Conservation (phyloP, 2,888 invertebrate species). For the Caenorhabditis sp. region DNA sequence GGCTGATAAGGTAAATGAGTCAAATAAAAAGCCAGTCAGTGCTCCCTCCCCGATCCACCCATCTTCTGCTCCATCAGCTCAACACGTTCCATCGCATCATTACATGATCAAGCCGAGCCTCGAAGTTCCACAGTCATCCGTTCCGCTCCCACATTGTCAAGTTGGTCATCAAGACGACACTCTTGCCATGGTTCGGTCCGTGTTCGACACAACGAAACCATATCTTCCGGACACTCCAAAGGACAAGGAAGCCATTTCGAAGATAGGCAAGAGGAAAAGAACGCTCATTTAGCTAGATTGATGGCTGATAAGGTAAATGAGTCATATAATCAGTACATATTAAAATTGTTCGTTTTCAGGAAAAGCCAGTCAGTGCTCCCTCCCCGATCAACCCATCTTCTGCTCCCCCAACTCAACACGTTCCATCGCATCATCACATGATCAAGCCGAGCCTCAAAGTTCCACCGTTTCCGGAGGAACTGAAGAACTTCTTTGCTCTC, state of each 20-base stretch:
- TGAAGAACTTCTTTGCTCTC: constrained; percentile 32
- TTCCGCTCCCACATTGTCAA: neutral
- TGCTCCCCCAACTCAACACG: neutral
- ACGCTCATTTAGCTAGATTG: constrained; percentile 39
- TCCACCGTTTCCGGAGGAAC: neutral
- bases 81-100: neutral
- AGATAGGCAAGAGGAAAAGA: constrained; percentile 55
- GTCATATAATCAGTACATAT: too few relatives aligned
- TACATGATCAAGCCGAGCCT: neutral
- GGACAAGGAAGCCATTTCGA: constrained; percentile 56
- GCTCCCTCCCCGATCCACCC: neutral
- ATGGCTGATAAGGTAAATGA: constrained; percentile 25
- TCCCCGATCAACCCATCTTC: neutral
- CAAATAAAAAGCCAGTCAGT: constrained; percentile 8
- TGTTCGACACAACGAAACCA: constrained; percentile 28
- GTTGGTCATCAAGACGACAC: too few relatives aligned
- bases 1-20: constrained; percentile 26
- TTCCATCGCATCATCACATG: neutral
- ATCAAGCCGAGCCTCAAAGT: neutral
- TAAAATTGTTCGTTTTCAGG: too few relatives aligned
- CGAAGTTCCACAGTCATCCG: neutral
- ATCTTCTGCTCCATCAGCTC: neutral
- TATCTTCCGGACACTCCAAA: constrained; percentile 31
- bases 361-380: constrained; percentile 7
- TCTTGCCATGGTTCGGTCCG: constrained; percentile 40